Evolutionary conservation across 2,797 vertebrate species (phyloP), one percentile per base, ranked within the genome.

Genomic region (Urocyon cinereoargenteus): DNA sequence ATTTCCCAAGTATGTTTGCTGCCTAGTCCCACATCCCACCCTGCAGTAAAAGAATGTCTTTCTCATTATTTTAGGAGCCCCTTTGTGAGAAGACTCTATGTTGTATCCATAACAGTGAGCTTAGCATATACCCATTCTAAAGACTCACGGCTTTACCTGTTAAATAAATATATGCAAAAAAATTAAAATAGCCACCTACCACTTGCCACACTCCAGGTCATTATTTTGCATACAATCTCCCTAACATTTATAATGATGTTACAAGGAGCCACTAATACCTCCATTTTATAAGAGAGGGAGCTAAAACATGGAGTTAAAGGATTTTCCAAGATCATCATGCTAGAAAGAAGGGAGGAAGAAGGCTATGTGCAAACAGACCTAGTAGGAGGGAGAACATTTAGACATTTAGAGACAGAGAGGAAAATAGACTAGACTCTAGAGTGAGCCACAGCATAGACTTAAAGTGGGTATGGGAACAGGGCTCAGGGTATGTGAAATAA

Each of bases 101-200:
- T 40, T 64, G 15, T n/a, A 45, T 64, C 24, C 34, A 55, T 72
- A 90, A 77, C 5, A 53, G 13, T 16, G 26, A 95, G n/a, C 5
- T 59, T 59, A 40, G 1, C 28, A 55, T 18, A 40, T 11, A 87
- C 10, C 12, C 84, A 45, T 70, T 13, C 19, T 73, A 31, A 13
- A 70, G 11, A 45, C 53, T 83, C 73, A 66, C 64, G 51, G 87
- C 68, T 70, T 86, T 61, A 34, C 31, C 9, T 77, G 21, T 24
- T 72, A 81, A 89, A 84, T 34, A 70, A 93, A 68, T 31, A 64
- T 7, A 83, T 36, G 49, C 72, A 89, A 83, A 72, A 91, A 87
- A 86, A 75, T 10, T 55, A 81, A 79, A 86, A 45, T 26, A 88
- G 34, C 55, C 34, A 55, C 28, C 10, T 45, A 64, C 31, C 10